These are phyloP conservation scores for Drosophila pandora DNA, from an alignment of 1,140 invertebrate genomes.

Conservation along the genomic window DNA sequence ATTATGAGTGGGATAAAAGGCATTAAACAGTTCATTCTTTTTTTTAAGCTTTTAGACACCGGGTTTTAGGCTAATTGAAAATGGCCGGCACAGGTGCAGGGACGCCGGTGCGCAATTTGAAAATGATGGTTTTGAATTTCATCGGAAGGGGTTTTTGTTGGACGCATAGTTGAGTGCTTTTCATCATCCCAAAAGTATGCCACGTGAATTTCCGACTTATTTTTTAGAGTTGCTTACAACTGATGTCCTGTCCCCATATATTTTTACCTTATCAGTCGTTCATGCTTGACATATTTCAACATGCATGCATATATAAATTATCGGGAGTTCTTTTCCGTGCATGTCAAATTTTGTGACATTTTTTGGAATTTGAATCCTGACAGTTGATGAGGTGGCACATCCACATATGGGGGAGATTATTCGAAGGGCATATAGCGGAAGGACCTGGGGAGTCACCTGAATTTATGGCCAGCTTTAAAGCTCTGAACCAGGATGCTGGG, in stretches of 20 bases:
- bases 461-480: slow-evolving; percentile 33
- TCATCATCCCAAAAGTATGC: slow-evolving; percentile 29
- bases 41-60: slow-evolving; percentile 29
- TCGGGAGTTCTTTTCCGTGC: slow-evolving; percentile 41
- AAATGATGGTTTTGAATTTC: slow-evolving; percentile 43
- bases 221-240: neutral
- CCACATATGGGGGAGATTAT: neutral
- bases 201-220: slow-evolving; percentile 14
- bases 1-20: slow-evolving; percentile 82
- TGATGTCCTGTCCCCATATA: slow-evolving; percentile 6
- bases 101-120: slow-evolving; percentile 60
- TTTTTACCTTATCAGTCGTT: slow-evolving; percentile 63
- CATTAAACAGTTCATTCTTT: slow-evolving; percentile 73
- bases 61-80: slow-evolving; percentile 83
- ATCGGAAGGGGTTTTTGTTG: neutral
- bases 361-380: slow-evolving; percentile 73
- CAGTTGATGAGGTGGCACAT: slow-evolving; percentile 50
- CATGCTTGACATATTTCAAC: slow-evolving; percentile 76
- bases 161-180: slow-evolving; percentile 4
- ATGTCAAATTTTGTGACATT: slow-evolving; percentile 75
- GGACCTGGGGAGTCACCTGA: slow-evolving; percentile 16
- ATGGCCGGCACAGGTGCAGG: slow-evolving; percentile 2
- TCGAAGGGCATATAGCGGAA: neutral
- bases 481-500: neutral
- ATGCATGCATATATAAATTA: slow-evolving; percentile 42